phyloP scores from a whole-genome alignment of 1,140 invertebrate species.

The Drosophila lacertosa region DNA sequence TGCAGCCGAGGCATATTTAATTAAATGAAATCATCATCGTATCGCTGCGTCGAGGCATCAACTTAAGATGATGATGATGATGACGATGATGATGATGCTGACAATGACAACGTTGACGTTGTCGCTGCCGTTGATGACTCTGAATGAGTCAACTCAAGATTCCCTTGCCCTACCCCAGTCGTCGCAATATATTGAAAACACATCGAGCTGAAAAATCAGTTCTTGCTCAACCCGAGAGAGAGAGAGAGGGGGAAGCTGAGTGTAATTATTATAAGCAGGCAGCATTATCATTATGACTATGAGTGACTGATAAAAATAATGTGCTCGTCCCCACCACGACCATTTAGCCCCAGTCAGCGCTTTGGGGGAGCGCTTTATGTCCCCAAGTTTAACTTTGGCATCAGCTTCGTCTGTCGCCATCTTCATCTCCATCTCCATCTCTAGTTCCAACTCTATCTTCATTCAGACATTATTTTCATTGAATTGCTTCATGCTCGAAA shows the following conservation, averaged over 20 bases:
- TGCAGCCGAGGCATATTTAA: slow-evolving; percentile 67
- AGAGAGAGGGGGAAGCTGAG: slow-evolving; percentile 3
- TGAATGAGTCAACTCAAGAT: slow-evolving; percentile 62
- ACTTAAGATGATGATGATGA: slow-evolving; percentile 27
- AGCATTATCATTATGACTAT: slow-evolving; percentile 50
- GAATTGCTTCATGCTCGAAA: slow-evolving; percentile 69
- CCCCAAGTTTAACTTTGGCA: slow-evolving; percentile 35
- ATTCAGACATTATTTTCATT: slow-evolving; percentile 62
- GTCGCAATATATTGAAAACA: slow-evolving; percentile 31
- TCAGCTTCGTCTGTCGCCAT: slow-evolving; percentile 14
- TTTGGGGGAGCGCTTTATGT: slow-evolving; percentile 42
- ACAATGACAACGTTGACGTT: slow-evolving; percentile 47
- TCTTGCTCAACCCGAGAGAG: neutral
- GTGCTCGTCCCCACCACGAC: neutral
- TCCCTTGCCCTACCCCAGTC: neutral
- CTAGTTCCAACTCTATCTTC: slow-evolving; percentile 36
- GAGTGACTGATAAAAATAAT: slow-evolving; percentile 55
- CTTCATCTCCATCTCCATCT: neutral
- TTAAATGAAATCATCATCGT: slow-evolving; percentile 76
- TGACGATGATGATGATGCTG: slow-evolving; percentile 9
- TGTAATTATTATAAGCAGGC: slow-evolving; percentile 50
- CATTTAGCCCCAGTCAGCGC: slow-evolving; percentile 3
- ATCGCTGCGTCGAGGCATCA: slow-evolving; percentile 44
- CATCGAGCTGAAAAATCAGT: slow-evolving; percentile 39
- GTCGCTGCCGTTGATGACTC: slow-evolving; percentile 59